These are phyloP conservation scores for Macrostomum lignano DNA, from an alignment of 1,140 invertebrate genomes.

Conservation along the genomic window DNA sequence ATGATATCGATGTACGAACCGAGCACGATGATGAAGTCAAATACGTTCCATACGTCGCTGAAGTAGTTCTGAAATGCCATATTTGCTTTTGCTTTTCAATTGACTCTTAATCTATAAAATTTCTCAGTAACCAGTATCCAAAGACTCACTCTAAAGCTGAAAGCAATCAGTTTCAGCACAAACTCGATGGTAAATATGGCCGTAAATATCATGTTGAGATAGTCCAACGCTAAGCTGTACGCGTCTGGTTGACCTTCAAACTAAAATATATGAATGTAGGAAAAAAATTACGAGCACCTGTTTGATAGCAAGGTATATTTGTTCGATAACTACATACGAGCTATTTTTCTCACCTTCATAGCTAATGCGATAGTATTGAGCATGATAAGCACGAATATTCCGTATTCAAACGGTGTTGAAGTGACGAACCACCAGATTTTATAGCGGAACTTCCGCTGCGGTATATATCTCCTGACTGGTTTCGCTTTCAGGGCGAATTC, in stretches of 20 bases:
- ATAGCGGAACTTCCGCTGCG: constrained; percentile 86
- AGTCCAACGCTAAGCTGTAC: constrained; percentile 60
- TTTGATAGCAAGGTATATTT: background rate
- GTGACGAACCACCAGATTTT: constrained; percentile 99
- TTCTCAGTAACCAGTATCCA: too few species aligned
- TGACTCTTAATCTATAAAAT: too few species aligned
- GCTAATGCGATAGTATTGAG: constrained; percentile 86
- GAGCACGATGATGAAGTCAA: constrained; percentile 94
- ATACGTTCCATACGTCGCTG: constrained; percentile 95
- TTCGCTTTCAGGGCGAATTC: constrained; percentile 96
- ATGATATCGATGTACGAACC: constrained; percentile 97
- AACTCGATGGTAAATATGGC: constrained; percentile 88
- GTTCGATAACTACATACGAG: background rate
- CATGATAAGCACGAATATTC: constrained; percentile 86
- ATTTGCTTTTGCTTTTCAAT: too few species aligned
- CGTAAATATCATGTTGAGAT: constrained; percentile 88
- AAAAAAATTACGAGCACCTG: too few species aligned
- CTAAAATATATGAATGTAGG: too few species aligned
- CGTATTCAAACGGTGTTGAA: constrained; percentile 90
- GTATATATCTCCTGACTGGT: constrained; percentile 80
- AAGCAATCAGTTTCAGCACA: constrained; percentile 87
- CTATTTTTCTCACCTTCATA: constrained; percentile 39
- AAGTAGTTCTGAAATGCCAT: constrained; percentile 84
- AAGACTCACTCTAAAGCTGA: constrained; percentile 74
- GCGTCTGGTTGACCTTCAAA: constrained; percentile 54